Evolutionary conservation across 2,888 invertebrate genomes (phyloP), one percentile per base, ranked within the genome.

Genomic region (Acleris holmiana): DNA sequence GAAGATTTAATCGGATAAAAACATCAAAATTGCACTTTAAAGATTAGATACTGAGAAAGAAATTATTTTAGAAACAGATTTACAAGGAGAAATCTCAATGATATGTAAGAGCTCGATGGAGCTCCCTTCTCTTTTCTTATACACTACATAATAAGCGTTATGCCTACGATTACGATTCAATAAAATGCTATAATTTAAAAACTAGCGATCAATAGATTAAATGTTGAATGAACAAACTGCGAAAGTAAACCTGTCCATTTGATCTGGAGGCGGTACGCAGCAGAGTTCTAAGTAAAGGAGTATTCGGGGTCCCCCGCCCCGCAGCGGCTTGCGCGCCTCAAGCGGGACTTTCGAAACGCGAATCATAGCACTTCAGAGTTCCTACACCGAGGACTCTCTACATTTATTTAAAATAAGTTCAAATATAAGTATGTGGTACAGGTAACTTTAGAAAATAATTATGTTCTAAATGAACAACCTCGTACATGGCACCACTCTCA

Each of bases 71-170:
- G 80, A 77, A 85, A 83, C 83, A 84, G 78, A 87, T 86, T 85
- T 88, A 88, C 86, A 83, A 88, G 90, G 91, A 91, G 91, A 91
- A 89, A 89, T 89, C 89, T 90, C 88, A 89, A 86, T 92, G 91
- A 92, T 92, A 92, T 92, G 91, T 92, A 82, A 89, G 88, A 89
- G 90, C 91, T 91, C 91, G 80, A 83, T 74, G 83, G 89, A 90
- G 90, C 83, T 86, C 88, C 82, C 79, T 89, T 89, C 88, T 84
- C 29, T 29, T 82, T 75, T 71, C 85, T 88, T 89, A 89, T 65
- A 84, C 71, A 78, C 91, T 92, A 91, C 86, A 77, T 85, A 88
- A 29, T 89, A 90, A 91, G 92, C 91, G 80, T 86, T 88, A 86
- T 73, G 76, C 79, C 88, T 89, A 90, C 82, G 72, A 78, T 79